Conservation (phyloP, 2,888 invertebrate genomes). For the Cerastis rubricosa region DNA sequence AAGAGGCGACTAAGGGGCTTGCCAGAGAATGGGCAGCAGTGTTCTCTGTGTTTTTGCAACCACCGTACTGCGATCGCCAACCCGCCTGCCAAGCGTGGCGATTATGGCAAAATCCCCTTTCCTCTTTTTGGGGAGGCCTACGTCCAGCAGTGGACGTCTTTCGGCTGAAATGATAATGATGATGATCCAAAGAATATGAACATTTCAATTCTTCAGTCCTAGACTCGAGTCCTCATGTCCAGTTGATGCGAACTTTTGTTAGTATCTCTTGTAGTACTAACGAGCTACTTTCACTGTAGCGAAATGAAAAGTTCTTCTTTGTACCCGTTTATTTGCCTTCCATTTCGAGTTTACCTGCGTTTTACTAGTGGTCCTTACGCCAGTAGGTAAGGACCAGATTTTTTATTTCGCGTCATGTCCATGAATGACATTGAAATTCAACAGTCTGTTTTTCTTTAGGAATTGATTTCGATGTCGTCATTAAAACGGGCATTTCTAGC, state of each 20-base stretch:
- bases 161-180: no score
- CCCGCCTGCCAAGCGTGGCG: no score
- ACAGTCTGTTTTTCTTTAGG: neutral
- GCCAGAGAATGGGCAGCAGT: no score
- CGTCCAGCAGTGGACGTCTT: no score
- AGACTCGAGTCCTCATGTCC: constrained; percentile 63
- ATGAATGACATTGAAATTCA: neutral
- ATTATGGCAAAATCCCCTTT: no score
- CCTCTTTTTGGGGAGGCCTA: no score
- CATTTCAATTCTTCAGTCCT: constrained; percentile 16
- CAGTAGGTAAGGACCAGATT: constrained; percentile 1
- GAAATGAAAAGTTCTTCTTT: constrained; percentile 61
- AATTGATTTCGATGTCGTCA: neutral
- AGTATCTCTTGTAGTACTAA: constrained; percentile 43
- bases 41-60: no score
- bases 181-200: no score
- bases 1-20: no score
- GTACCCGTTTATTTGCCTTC: constrained; percentile 53
- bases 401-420: neutral
- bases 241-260: constrained; percentile 70
- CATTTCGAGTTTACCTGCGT: constrained; percentile 47
- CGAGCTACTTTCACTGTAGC: constrained; percentile 32
- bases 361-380: constrained; percentile 26
- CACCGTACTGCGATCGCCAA: no score
- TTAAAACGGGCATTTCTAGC: neutral